A percentile compares a stretch with the other conserved stretches of the same genome.
These are phyloP conservation scores for Pyrrhosoma nymphula DNA, from an alignment of 2,888 invertebrate species.

Conservation along the genomic window DNA sequence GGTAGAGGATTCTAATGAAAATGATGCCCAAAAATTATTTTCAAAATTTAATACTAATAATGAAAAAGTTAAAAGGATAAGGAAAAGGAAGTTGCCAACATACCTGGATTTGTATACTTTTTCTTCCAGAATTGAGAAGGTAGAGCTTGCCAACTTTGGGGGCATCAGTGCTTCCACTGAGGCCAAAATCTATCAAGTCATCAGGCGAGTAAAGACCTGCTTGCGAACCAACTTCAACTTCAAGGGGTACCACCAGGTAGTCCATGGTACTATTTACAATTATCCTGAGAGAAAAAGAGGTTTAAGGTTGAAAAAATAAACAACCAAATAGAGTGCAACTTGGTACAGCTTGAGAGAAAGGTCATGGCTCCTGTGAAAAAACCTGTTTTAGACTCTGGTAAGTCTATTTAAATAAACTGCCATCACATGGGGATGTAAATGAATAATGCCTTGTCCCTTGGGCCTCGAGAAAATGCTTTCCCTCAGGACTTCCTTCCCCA, in stretches of 20 bases:
- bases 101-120: constrained; percentile 84
- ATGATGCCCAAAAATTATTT: background rate
- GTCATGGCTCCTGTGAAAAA: too few species aligned
- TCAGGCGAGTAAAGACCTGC: constrained; percentile 89
- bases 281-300: constrained; percentile 79
- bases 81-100: constrained; percentile 72
- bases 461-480: too few species aligned
- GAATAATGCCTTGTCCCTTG: too few species aligned
- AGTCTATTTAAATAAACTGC: too few species aligned
- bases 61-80: background rate
- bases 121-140: constrained; percentile 85
- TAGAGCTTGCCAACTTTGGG: constrained; percentile 83
- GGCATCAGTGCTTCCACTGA: constrained; percentile 85
- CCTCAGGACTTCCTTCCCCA: too few species aligned
- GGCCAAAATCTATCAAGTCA: constrained; percentile 90
- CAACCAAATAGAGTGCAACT: too few species aligned
- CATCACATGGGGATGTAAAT: too few species aligned
- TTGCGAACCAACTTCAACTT: constrained; percentile 87
- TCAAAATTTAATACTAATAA: background rate
- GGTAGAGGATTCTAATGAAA: background rate
- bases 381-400: too few species aligned
- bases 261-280: constrained; percentile 85
- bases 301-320: constrained; percentile 60
- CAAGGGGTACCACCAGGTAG: constrained; percentile 89
- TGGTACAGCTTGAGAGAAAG: too few species aligned